These are phyloP conservation scores for Orchesella cincta DNA, from an alignment of 1,140 invertebrate species.

Conservation along the genomic window DNA sequence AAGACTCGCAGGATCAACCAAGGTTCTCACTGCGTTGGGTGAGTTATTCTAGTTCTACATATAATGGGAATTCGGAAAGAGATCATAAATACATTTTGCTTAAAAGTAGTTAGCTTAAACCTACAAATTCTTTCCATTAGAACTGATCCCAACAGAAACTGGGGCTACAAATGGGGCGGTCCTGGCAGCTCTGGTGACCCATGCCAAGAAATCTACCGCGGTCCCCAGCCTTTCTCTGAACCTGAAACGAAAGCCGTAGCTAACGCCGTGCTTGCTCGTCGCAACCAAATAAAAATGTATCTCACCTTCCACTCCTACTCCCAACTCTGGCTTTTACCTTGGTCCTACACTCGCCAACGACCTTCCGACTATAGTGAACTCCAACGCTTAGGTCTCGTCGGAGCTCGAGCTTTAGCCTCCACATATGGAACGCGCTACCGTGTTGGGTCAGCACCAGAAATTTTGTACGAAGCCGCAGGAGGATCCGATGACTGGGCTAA, in stretches of 20 bases:
- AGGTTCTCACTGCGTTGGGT: constrained; percentile 59
- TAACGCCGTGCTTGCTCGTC: constrained; percentile 57
- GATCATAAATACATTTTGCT: too few relatives aligned
- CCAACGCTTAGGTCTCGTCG: constrained; percentile 33
- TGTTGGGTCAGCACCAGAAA: constrained; percentile 71
- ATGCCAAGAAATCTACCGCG: constrained; percentile 78
- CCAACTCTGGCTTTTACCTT: constrained; percentile 82
- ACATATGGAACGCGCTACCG: constrained; percentile 70
- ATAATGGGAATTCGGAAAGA: too few relatives aligned
- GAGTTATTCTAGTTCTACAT: too few relatives aligned
- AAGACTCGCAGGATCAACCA: constrained; percentile 63
- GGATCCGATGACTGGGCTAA: constrained; percentile 91
- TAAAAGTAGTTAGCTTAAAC: too few relatives aligned
- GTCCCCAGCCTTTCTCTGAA: constrained; percentile 77
- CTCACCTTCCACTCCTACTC: constrained; percentile 85
- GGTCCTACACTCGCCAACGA: constrained; percentile 73
- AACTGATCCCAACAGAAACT: constrained; percentile 78
- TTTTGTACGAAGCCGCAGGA: constrained; percentile 67
- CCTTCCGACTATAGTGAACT: constrained; percentile 72
- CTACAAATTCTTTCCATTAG: too few relatives aligned
- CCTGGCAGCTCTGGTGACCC: constrained; percentile 73
- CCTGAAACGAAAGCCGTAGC: constrained; percentile 69
- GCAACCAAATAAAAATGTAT: constrained; percentile 68
- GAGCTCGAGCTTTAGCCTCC: not conserved
- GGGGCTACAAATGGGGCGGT: constrained; percentile 68